Percentiles rank a stretch among this genome's conserved stretches.
These are phyloP conservation scores for Oreochromis niloticus DNA, from an alignment of 2,113 vertebrate genomes.

Conservation along the genomic window DNA sequence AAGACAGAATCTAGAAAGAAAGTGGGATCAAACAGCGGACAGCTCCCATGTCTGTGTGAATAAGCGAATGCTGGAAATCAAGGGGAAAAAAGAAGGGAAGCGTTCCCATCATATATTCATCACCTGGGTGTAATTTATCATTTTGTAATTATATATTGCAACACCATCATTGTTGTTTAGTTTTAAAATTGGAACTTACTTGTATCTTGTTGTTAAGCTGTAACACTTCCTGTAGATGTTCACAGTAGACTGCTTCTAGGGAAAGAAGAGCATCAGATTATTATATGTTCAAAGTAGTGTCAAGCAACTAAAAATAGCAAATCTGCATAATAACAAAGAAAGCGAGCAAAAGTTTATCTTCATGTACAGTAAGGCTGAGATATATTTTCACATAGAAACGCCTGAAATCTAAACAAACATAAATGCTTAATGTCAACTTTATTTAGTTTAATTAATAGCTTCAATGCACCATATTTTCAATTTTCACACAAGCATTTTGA, in stretches of 20 bases:
- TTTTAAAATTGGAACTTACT: neutral
- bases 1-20: neutral
- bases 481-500: neutral
- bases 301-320: neutral
- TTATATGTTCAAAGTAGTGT: neutral
- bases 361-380: accelerated
- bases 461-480: neutral
- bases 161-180: neutral
- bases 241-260: neutral
- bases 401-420: neutral
- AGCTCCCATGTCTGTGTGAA: neutral
- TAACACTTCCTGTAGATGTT: neutral
- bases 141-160: neutral
- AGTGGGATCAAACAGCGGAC: accelerated
- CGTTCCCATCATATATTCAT: neutral
- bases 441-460: neutral
- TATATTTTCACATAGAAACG: neutral
- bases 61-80: neutral
- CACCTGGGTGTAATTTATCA: neutral
- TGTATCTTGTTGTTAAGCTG: neutral
- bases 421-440: neutral
- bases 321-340: neutral
- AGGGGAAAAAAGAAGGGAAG: neutral
- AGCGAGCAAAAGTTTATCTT: accelerated
- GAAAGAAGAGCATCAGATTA: neutral